These are phyloP conservation scores for Gyps fulvus DNA, from an alignment of 2,113 vertebrate species.

Conservation along the genomic window DNA sequence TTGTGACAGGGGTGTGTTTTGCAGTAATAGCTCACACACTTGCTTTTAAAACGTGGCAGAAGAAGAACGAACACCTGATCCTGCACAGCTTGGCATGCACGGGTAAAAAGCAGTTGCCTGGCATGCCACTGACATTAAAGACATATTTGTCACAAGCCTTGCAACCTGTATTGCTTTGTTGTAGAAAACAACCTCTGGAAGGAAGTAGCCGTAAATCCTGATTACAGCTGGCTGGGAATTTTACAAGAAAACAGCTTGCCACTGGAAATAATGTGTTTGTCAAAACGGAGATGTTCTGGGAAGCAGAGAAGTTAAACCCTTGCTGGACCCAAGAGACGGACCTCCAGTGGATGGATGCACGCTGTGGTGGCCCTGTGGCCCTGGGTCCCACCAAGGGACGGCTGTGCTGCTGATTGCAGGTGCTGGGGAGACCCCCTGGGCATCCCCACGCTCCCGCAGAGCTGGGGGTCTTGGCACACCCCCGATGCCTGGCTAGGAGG, in stretches of 20 bases:
- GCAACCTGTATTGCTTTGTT: not conserved
- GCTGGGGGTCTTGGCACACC: not conserved
- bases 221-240: not conserved
- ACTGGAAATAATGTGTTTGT: not conserved
- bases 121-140: not conserved
- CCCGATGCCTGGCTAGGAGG: not conserved
- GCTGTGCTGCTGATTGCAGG: not conserved
- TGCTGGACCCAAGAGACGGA: not conserved
- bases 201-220: not conserved
- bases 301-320: not conserved
- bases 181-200: not conserved
- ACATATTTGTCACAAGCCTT: not conserved
- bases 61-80: not conserved
- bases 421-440: not conserved
- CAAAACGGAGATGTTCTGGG: not conserved
- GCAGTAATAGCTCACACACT: not conserved
- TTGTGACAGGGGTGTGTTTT: not conserved
- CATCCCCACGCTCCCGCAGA: not conserved
- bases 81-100: not conserved
- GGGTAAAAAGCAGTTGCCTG: not conserved
- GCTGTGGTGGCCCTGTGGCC: accelerated
- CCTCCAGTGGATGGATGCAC: accelerated
- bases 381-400: too few species aligned
- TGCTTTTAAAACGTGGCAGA: not conserved
- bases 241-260: not conserved